Conservation (phyloP, 2,888 invertebrate genomes). For the Germaria angustata region DNA sequence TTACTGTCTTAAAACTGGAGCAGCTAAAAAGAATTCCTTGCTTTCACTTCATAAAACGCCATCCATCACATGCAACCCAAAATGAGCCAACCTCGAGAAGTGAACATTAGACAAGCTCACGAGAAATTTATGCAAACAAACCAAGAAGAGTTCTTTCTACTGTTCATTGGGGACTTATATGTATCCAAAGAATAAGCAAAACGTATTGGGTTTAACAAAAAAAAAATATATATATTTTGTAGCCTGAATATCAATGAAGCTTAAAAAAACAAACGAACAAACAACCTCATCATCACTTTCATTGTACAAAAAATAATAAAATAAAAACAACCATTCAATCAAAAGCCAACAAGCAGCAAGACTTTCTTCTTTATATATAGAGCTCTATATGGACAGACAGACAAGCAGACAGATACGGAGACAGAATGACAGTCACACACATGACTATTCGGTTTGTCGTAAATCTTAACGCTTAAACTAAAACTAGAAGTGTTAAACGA, state of each 20-base stretch:
- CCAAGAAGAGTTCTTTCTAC: background rate
- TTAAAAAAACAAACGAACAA: constrained; percentile 31
- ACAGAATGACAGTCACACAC: background rate
- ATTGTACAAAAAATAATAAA: constrained; percentile 1
- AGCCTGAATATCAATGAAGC: constrained; percentile 64
- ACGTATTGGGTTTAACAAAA: background rate
- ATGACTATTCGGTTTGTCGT: background rate
- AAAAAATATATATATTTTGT: constrained; percentile 36
- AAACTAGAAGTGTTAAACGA: constrained; percentile 64
- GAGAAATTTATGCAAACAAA: background rate
- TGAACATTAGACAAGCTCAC: background rate
- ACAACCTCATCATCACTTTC: constrained; percentile 17
- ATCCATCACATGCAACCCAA: constrained; percentile 28
- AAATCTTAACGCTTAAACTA: constrained; percentile 15
- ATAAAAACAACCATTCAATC: constrained; percentile 63
- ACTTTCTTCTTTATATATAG: background rate
- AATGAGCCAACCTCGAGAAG: constrained; percentile 18
- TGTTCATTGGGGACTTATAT: constrained; percentile 15
- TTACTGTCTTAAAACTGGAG: constrained; percentile 20
- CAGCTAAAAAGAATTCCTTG: constrained; percentile 2
- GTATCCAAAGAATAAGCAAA: constrained; percentile 18
- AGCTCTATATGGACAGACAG: no score
- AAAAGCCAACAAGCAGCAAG: constrained; percentile 22
- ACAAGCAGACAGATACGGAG: background rate
- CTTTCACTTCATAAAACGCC: constrained; percentile 3